Conservation (phyloP, 2,888 invertebrate genomes). For the Eustalomyia histrio region DNA sequence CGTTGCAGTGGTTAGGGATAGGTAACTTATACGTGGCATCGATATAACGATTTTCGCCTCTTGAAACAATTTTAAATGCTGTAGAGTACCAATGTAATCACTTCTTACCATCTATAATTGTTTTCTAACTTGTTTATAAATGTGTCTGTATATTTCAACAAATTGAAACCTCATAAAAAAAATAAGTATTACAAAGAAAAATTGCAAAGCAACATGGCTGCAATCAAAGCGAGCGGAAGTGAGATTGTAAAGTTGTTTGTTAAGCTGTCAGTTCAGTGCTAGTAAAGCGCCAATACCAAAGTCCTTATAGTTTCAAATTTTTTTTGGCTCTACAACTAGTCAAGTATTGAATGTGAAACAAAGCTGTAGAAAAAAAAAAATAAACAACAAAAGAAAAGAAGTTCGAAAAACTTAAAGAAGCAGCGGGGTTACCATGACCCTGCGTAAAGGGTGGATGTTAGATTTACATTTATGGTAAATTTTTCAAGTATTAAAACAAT, state of each 20-base stretch:
- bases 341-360: slow-evolving; percentile 8
- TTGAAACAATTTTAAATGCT: too few species aligned
- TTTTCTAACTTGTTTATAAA: slow-evolving; percentile 4
- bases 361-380: background rate
- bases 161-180: slow-evolving; percentile 37
- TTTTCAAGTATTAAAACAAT: slow-evolving; percentile 9
- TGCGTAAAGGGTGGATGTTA: background rate
- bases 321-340: slow-evolving; percentile 10
- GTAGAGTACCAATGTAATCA: background rate
- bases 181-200: slow-evolving; percentile 68
- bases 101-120: background rate
- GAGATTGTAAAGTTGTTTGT: slow-evolving; percentile 66
- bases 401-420: background rate
- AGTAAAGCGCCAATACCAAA: slow-evolving; percentile 32
- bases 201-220: slow-evolving; percentile 69
- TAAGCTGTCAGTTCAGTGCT: slow-evolving; percentile 45
- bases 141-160: slow-evolving; percentile 2
- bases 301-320: background rate
- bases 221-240: slow-evolving; percentile 70
- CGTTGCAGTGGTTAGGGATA: too few species aligned
- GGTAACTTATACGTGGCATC: too few species aligned
- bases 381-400: slow-evolving; percentile 2
- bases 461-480: too few species aligned
- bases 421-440: background rate
- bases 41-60: too few species aligned